Evolutionary conservation across 1,140 invertebrate genomes (phyloP).

Genomic region (Heliconius hermathena): DNA sequence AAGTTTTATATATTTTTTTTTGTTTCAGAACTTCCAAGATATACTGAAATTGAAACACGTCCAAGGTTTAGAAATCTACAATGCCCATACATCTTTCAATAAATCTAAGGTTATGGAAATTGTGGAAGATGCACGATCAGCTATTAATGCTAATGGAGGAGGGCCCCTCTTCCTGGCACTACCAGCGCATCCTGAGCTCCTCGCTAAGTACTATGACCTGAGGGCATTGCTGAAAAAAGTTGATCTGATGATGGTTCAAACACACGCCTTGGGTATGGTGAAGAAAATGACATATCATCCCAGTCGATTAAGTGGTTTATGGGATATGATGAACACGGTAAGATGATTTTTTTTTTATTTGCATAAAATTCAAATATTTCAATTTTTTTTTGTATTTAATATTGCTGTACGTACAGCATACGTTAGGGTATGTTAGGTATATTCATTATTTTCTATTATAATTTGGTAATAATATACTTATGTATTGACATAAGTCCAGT

Average conservation of each 20-base stretch:
- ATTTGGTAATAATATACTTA: no score
- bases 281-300: constrained; percentile 88
- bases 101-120: constrained; percentile 82
- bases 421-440: no score
- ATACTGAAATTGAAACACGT: constrained; percentile 81
- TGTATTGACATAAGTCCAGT: no score
- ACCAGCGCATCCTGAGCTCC: constrained; percentile 83
- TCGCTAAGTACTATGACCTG: constrained; percentile 88
- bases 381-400: neutral
- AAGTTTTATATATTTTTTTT: constrained; percentile 1
- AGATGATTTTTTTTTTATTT: constrained; percentile 49
- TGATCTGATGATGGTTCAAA: constrained; percentile 87
- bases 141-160: constrained; percentile 81
- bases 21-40: constrained; percentile 78
- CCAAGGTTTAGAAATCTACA: constrained; percentile 85
- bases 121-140: constrained; percentile 82
- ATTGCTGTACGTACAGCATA: no score
- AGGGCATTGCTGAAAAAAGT: constrained; percentile 82
- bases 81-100: constrained; percentile 82
- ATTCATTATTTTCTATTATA: no score
- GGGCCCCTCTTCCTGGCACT: constrained; percentile 84
- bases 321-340: constrained; percentile 90
- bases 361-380: neutral
- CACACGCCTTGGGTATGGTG: constrained; percentile 85
- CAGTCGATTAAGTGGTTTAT: constrained; percentile 88